Evolutionary conservation across 2,888 invertebrate species (phyloP), one percentile per base, ranked within the genome.

Genomic region (Leptodirus hochenwartii): DNA sequence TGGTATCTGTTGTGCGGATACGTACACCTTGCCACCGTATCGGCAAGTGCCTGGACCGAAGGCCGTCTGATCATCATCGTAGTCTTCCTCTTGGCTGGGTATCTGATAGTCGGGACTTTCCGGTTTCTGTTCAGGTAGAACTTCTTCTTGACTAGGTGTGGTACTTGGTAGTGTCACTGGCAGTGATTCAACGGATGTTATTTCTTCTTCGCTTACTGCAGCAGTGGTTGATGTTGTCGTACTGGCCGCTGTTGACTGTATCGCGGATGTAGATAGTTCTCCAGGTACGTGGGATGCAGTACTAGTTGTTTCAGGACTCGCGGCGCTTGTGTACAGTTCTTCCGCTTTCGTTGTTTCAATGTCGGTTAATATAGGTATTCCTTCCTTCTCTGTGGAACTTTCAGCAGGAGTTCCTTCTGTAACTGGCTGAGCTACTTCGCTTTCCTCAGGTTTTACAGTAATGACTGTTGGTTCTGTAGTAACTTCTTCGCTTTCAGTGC

Each of bases 1-100:
- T 22, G 88, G 88, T 46, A 91, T 88, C 59, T 91, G 90, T 58
- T 90, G 88, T 2, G 90, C 90, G 2, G 88, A 88, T 23, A 88
- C 84, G 53, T 85, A 90, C 27, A 88, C 75, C 58, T 85, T 85
- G 43, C 88, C 87, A 33, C 85, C 84, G 45, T 87, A 90, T 44
- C 88, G 67, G 47, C 90, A 90, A 28, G 87, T 88, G 41, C 87
- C 87, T 10, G 85, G 85, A 17, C 85, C 84, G 43, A 82, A 80
- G 4, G 69, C 59, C 32, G 70, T 67, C 45, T 72, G 72, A 44
- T 80, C 79, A 45, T 81, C 80, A 42, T 76, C 75, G 42, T 80
- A 77, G 36, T 74, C 69, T 38, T 62, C 64, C 33, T 63, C 62
- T 4, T 54, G 53, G 22, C 44, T 50, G 17, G 45, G 50, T 10